Conservation (phyloP, 2,797 vertebrate species). For the Erethizon dorsatum region DNA sequence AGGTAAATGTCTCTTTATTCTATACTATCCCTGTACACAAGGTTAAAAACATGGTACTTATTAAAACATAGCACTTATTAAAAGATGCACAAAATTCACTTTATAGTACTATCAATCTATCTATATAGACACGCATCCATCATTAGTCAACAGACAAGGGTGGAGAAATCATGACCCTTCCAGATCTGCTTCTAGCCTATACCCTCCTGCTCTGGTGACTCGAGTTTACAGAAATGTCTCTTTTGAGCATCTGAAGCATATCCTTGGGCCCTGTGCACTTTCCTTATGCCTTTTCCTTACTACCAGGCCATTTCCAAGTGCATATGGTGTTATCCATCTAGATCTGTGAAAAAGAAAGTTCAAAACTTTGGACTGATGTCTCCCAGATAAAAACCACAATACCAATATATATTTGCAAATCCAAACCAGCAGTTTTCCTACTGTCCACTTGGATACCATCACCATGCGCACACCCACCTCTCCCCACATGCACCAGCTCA, state of each 20-base stretch:
- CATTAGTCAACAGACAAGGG: neutral
- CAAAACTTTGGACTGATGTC: neutral
- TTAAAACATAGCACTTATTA: neutral
- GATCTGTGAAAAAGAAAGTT: neutral
- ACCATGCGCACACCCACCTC: fast-evolving
- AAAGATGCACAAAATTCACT: neutral
- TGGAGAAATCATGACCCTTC: neutral
- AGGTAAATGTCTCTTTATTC: slow-evolving; percentile 12
- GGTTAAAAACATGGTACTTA: neutral
- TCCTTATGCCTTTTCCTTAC: neutral
- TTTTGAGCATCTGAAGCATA: neutral
- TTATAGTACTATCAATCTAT: neutral
- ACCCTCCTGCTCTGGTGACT: neutral
- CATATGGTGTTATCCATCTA: neutral
- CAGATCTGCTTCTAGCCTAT: neutral
- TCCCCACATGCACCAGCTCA: neutral
- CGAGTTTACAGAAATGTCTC: neutral
- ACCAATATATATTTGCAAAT: neutral
- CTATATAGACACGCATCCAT: neutral
- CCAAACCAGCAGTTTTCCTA: neutral
- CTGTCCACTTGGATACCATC: no score
- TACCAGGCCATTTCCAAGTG: neutral
- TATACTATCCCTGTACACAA: neutral
- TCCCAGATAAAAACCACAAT: neutral
- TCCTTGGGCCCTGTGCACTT: neutral